Percentiles rank a stretch among this genome's conserved stretches.
phyloP scores from a whole-genome alignment of 2,113 vertebrate genomes.

The Cryptotis parvus region DNA sequence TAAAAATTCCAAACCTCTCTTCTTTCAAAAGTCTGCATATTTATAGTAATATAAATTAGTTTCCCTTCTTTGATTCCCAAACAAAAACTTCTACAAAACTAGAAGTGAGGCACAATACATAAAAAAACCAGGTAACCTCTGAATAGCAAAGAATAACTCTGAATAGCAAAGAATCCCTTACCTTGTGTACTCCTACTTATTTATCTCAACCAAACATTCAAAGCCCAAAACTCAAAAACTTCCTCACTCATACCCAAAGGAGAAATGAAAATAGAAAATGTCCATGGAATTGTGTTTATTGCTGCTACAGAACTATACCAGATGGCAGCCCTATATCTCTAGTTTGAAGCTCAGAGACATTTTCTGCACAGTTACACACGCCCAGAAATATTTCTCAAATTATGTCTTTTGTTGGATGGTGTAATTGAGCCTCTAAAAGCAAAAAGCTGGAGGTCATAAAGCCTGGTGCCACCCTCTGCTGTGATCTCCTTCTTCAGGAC shows the following conservation, averaged over 20 bases:
- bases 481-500: neutral
- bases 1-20: slow-evolving; percentile 44
- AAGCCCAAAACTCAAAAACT: slow-evolving; percentile 15
- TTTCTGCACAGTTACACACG: slow-evolving; percentile 63
- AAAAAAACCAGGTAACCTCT: neutral
- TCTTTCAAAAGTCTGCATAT: neutral
- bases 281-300: slow-evolving; percentile 29
- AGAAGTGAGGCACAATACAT: neutral
- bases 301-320: slow-evolving; percentile 36
- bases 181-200: neutral
- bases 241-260: neutral
- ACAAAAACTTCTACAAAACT: neutral
- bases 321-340: slow-evolving; percentile 63
- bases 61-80: neutral
- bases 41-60: neutral
- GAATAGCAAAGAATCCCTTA: neutral
- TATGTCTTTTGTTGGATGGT: slow-evolving; percentile 35
- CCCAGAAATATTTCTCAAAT: slow-evolving; percentile 64
- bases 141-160: neutral
- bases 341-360: slow-evolving; percentile 49
- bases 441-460: neutral
- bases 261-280: neutral
- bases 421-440: neutral
- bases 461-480: neutral
- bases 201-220: neutral